Base-by-base conservation (phyloP, 2,888 invertebrate genomes). In the Tetanocera ferruginea region DNA sequence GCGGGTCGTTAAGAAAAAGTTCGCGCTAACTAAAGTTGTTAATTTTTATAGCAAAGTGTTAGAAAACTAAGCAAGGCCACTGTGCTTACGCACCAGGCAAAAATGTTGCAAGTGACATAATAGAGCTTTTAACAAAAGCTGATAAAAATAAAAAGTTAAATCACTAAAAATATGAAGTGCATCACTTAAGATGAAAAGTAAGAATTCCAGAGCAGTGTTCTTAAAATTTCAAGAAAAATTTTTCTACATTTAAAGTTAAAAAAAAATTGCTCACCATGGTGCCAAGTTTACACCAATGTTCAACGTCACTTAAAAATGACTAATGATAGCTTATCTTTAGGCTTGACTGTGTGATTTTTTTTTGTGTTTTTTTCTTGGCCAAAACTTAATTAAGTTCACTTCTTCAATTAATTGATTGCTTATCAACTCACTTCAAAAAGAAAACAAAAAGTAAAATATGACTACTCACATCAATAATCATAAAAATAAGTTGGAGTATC, bases 1-100 rank as follows among this genome's bases (percentile, higher is more conserved):
- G 75, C 75, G 67, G 75, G 55, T 52, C 60, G 31, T 43, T 17
- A 5, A 64, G n/a, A 28, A 34, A 66, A 66, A 37, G 17, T 31
- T 31, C 3, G 31, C 5, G 19, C 55, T 19, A 55, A 19, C 9
- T 6, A 9, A 49, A 55, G 55, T 43, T 23, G 55, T 55, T 55
- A 19, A 19, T n/a, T 23, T 55, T n/a, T n/a, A 55, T n/a, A 9
- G n/a, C 23, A 55, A 55, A 55, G 55, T 55, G 34, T 66, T 66
- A n/a, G 19, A 66, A 66, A 34, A 66, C 31, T 66, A n/a, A 17
- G 64, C 49, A 23, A 66, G 66, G 66, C 23, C 23, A 67, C 17
- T 25, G 25, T 60, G 60, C n/a, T 57, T 57, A 57, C 9, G 25
- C 9, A 23, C 9, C 9, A 11, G 11, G 57, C 60, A 28, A 28